Conservation (phyloP, 2,888 invertebrate genomes). For the Plagodis dolabraria region DNA sequence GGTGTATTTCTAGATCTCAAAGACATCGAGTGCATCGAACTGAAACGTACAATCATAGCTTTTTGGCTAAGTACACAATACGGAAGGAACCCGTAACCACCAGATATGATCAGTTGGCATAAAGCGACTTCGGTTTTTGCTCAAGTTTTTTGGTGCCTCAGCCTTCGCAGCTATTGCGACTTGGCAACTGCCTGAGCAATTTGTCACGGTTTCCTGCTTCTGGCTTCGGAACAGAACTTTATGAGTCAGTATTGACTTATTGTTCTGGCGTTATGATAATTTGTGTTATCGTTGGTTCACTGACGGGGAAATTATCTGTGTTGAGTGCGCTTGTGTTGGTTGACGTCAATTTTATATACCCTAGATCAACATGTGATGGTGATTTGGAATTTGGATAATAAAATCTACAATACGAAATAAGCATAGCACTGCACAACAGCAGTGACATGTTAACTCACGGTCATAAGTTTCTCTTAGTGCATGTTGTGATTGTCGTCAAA, state of each 20-base stretch:
- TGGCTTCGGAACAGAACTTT: conserved; percentile 2
- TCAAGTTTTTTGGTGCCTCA: conserved; percentile 15
- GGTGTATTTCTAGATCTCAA: background rate
- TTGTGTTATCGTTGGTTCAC: background rate
- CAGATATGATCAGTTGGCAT: conserved; percentile 25
- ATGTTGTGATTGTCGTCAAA: too few relatives aligned
- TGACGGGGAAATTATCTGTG: background rate
- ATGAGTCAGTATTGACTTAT: background rate
- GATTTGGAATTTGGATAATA: too few relatives aligned
- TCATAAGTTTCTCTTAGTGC: too few relatives aligned
- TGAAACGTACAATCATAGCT: conserved; percentile 5
- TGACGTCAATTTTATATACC: too few relatives aligned
- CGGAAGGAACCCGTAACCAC: conserved; percentile 19
- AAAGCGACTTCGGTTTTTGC: conserved; percentile 17
- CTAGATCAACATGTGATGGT: too few relatives aligned
- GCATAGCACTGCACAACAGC: too few relatives aligned
- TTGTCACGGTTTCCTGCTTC: conserved; percentile 23
- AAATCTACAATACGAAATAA: too few relatives aligned
- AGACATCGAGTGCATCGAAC: conserved; percentile 4
- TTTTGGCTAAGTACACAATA: conserved; percentile 2
- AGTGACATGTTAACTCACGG: too few relatives aligned
- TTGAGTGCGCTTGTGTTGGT: background rate
- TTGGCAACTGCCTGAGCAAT: conserved; percentile 20
- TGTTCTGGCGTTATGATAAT: background rate
- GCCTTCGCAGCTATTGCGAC: conserved; percentile 7